Evolutionary conservation across 2,797 vertebrate genomes (phyloP).

Genomic region (Gobio occitaniae): DNA sequence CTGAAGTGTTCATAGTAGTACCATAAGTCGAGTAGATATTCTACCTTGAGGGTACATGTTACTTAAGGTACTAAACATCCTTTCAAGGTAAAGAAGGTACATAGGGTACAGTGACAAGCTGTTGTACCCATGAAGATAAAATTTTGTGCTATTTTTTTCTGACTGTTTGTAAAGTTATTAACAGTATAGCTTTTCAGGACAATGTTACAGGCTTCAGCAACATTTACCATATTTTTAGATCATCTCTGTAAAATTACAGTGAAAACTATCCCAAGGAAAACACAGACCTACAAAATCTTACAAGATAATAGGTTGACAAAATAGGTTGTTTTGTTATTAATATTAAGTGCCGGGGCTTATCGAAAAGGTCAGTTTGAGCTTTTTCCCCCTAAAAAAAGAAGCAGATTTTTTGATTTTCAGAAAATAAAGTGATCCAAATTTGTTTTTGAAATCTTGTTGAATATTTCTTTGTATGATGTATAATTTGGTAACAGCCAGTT

Average conservation of each 20-base stretch:
- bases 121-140: no score
- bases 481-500: constrained; percentile 47
- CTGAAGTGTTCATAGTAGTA: no score
- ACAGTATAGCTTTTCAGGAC: not conserved
- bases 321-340: not conserved
- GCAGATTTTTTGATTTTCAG: not conserved
- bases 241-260: not conserved
- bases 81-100: no score
- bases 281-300: not conserved
- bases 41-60: no score
- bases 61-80: no score
- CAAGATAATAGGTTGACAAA: not conserved
- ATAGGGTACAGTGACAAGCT: no score
- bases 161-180: no score
- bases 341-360: not conserved
- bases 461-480: not conserved
- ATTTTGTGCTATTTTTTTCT: no score
- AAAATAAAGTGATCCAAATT: not conserved
- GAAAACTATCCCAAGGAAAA: not conserved
- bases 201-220: not conserved
- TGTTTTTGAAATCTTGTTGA: not conserved
- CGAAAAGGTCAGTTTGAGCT: not conserved
- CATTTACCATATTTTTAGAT: not conserved
- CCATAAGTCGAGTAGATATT: no score
- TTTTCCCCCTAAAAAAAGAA: not conserved